These are phyloP conservation scores for Gorsachius goisagi DNA, from an alignment of 2,113 vertebrate species.

Conservation along the genomic window DNA sequence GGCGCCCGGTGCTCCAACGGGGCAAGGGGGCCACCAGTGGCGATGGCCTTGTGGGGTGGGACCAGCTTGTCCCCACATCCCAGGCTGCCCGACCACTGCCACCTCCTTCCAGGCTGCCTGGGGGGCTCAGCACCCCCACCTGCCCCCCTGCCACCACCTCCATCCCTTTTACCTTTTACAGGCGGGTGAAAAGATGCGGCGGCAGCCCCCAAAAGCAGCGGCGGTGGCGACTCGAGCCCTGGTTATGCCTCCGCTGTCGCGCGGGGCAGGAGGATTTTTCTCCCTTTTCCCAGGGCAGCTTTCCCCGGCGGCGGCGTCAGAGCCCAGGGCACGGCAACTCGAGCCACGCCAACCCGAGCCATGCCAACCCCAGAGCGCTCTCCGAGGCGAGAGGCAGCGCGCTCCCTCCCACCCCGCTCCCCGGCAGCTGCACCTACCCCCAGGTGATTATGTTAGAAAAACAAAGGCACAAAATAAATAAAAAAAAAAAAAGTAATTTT, in stretches of 20 bases:
- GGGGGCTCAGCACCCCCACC: too few relatives aligned
- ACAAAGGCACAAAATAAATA: not conserved
- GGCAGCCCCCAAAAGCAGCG: accelerated
- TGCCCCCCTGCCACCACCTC: too few relatives aligned
- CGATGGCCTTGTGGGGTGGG: too few relatives aligned
- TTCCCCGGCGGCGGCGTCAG: not conserved
- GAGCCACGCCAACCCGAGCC: constrained; percentile 34
- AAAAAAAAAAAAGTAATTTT: not conserved
- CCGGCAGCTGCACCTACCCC: too few relatives aligned
- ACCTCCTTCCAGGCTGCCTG: too few relatives aligned
- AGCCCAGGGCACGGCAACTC: not conserved
- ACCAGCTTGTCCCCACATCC: too few relatives aligned
- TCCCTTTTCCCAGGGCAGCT: not conserved
- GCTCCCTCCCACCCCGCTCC: too few relatives aligned
- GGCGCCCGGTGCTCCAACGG: accelerated
- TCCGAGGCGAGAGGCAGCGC: too few relatives aligned
- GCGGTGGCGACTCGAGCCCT: accelerated
- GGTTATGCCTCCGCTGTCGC: accelerated
- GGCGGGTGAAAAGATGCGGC: not conserved
- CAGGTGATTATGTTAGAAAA: not conserved
- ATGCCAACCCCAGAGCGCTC: not conserved
- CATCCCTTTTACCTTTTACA: too few relatives aligned
- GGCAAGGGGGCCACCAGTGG: not conserved
- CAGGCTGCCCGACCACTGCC: too few relatives aligned
- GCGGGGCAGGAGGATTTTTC: not conserved